Evolutionary conservation across 2,888 invertebrate genomes (phyloP).

Genomic region (Hydriomena furcata): DNA sequence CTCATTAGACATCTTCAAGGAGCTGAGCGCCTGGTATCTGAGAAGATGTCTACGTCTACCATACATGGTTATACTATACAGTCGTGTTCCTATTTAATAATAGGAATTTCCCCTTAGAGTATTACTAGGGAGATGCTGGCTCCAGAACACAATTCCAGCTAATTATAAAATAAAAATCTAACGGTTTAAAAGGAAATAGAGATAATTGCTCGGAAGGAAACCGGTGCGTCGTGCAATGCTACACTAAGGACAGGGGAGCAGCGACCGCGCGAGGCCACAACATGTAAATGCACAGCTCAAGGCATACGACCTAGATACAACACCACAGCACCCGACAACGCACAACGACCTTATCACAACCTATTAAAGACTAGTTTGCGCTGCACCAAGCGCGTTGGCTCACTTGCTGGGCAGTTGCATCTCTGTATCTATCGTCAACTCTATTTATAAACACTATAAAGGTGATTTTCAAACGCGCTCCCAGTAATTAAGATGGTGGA

Average conservation of each 20-base stretch:
- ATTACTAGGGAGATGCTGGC: too few relatives aligned
- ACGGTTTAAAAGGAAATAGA: conserved; percentile 52
- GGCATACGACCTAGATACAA: conserved; percentile 74
- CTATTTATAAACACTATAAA: conserved; percentile 40
- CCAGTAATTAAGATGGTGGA: conserved; percentile 40
- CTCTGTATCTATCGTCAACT: conserved; percentile 42
- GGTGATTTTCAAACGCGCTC: conserved; percentile 39
- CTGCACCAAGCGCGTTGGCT: conserved; percentile 29
- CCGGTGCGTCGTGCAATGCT: conserved; percentile 55
- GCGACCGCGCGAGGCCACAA: conserved; percentile 72
- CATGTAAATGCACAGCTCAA: conserved; percentile 78
- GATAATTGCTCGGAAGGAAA: conserved; percentile 74
- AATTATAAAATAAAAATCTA: conserved; percentile 31
- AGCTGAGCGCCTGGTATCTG: too few relatives aligned
- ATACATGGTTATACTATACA: too few relatives aligned
- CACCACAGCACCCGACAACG: conserved; percentile 37
- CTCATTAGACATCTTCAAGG: too few relatives aligned
- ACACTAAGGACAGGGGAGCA: conserved; percentile 63
- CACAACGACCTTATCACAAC: conserved; percentile 42
- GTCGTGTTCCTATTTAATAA: too few relatives aligned
- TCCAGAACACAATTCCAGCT: conserved; percentile 11
- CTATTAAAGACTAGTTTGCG: conserved; percentile 41
- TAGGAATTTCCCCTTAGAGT: too few relatives aligned
- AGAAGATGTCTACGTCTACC: too few relatives aligned
- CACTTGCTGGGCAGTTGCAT: conserved; percentile 37